These are phyloP conservation scores for Huso huso DNA, from an alignment of 2,797 vertebrate genomes.

Conservation along the genomic window DNA sequence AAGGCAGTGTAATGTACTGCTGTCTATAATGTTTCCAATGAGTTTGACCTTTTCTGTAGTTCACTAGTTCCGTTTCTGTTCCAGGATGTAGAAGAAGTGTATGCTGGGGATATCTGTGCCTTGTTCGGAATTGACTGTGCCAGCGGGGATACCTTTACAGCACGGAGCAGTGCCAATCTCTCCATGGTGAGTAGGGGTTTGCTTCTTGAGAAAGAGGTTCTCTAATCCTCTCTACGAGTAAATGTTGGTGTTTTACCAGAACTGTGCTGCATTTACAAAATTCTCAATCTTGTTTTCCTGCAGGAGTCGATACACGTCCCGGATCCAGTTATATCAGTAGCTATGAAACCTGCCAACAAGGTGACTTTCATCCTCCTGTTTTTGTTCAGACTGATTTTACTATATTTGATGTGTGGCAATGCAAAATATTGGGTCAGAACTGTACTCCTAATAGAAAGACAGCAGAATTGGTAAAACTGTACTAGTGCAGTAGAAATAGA, in stretches of 20 bases:
- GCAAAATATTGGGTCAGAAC: too few relatives aligned
- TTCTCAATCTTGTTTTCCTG: not conserved
- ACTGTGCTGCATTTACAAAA: not conserved
- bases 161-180: slow-evolving; percentile 58
- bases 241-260: not conserved
- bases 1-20: too few relatives aligned
- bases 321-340: slow-evolving; percentile 88
- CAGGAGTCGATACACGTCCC: slow-evolving; percentile 96
- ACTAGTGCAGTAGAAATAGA: too few relatives aligned
- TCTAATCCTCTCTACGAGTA: not conserved
- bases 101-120: slow-evolving; percentile 89
- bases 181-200: slow-evolving; percentile 76
- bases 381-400: too few relatives aligned
- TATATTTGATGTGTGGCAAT: too few relatives aligned
- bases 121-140: slow-evolving; percentile 94
- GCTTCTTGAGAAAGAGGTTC: not conserved
- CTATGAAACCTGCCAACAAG: slow-evolving; percentile 86
- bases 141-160: slow-evolving; percentile 90
- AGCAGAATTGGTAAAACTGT: too few relatives aligned
- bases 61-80: not conserved
- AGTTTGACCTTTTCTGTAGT: not conserved
- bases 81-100: slow-evolving; percentile 84
- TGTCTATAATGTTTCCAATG: not conserved
- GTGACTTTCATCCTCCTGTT: slow-evolving; percentile 44
- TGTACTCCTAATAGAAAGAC: too few relatives aligned